Base-by-base conservation (phyloP, 2,113 vertebrate genomes). In the Sapayoa aenigma region DNA sequence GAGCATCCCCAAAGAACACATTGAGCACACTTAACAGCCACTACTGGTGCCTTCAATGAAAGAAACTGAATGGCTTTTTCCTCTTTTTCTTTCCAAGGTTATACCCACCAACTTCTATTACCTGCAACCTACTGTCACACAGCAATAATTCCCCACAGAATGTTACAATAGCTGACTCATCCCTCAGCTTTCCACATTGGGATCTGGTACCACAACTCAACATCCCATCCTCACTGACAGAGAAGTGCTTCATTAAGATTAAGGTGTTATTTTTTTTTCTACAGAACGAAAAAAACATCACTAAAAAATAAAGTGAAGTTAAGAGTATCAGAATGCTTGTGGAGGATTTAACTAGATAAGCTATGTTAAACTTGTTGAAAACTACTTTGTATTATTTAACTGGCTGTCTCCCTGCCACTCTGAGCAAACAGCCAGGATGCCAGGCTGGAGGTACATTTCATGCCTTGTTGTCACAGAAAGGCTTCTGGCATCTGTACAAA, bases 401-500 rank as follows among this genome's bases (percentile, higher is more conserved):
- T 71, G 67, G 21, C 74, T 89, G 77, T 73, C 53, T 79, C 91
- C 55, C 41, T 18, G 16, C 1, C 77, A 63, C 50, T 50, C 18
- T 25, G 71, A 92, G 77, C 35, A 75, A 89, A 71, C n/a, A 84
- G 59, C 37, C 41, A 74, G 55, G 37, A 41, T 49, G 69, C 60
- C 93, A 95, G 77, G 84, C 84, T 90, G 84, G 73, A 78, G 87
- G 77, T 42, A 52, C 20, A 90, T 62, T 85, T 84, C 87, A 92
- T 49, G 49, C 78, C 95, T 94, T 78, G 63, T 69, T 93, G 72
- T 71, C 73, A 93, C 80, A 94, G 47, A 69, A 92, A 94, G 66
- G 60, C 27, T 94, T 33, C 73, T 96, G 91, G 80, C 77, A 94
- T 5, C 65, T 47, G 2, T 3, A 78, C 63, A 81, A 67, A 33